Conservation (phyloP, 2,888 invertebrate genomes). For the Chymomyza amoena region DNA sequence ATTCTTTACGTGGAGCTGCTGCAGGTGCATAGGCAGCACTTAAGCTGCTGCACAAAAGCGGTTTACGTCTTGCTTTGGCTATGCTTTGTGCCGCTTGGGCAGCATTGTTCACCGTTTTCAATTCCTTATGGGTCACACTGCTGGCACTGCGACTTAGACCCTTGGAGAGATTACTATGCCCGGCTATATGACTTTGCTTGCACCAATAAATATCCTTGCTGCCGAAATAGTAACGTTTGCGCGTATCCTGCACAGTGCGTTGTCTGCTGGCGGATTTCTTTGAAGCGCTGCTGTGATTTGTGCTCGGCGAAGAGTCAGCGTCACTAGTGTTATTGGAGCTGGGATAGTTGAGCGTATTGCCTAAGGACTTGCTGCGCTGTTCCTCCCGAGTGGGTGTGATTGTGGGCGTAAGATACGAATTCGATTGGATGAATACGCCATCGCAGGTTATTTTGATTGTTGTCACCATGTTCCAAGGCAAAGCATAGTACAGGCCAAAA, state of each 20-base stretch:
- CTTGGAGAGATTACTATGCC: constrained; percentile 43
- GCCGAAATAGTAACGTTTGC: constrained; percentile 70
- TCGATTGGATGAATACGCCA: constrained; percentile 78
- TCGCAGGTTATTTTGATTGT: constrained; percentile 79
- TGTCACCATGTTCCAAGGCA: constrained; percentile 75
- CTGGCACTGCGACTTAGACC: constrained; percentile 65
- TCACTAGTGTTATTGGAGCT: constrained; percentile 42
- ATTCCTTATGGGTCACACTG: constrained; percentile 59
- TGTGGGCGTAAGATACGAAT: constrained; percentile 74
- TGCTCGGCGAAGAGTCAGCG: constrained; percentile 4
- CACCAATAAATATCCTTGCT: constrained; percentile 74
- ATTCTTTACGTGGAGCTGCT: constrained; percentile 50
- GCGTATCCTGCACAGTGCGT: constrained; percentile 37
- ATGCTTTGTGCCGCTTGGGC: constrained; percentile 43
- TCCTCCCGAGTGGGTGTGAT: constrained; percentile 14
- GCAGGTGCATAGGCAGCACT: constrained; percentile 59
- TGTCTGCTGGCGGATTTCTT: constrained; percentile 29
- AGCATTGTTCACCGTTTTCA: constrained; percentile 23
- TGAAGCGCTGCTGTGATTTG: constrained; percentile 40
- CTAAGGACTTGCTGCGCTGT: constrained; percentile 28
- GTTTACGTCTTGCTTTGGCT: constrained; percentile 57
- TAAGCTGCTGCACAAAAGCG: constrained; percentile 57
- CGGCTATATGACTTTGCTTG: constrained; percentile 54
- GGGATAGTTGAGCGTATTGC: constrained; percentile 23
- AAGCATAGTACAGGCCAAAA: constrained; percentile 31